These are phyloP conservation scores for Capreolus pygargus DNA, from an alignment of 2,113 vertebrate species.

Conservation along the genomic window DNA sequence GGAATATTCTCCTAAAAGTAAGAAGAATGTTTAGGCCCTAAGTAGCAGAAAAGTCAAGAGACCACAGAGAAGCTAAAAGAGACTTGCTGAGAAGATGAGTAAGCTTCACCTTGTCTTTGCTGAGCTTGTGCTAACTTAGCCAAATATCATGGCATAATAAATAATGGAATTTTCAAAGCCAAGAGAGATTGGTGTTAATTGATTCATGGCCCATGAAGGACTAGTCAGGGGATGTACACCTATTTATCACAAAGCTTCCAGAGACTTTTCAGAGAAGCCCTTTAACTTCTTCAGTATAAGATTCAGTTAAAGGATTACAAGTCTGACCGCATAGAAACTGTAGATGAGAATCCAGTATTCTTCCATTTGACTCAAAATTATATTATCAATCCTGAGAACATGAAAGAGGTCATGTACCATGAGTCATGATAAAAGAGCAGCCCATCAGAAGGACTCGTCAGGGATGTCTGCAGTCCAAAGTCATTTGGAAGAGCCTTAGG, in stretches of 20 bases:
- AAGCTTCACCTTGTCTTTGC: background rate
- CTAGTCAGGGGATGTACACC: background rate
- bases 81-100: background rate
- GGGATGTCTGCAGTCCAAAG: background rate
- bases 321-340: background rate
- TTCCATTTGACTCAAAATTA: background rate
- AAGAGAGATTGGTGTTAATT: background rate
- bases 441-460: background rate
- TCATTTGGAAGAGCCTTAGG: background rate
- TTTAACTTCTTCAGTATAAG: constrained; percentile 24
- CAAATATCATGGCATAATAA: background rate
- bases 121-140: background rate
- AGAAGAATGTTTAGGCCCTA: background rate
- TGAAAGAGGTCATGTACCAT: background rate
- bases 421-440: background rate
- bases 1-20: background rate
- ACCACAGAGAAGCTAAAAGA: background rate
- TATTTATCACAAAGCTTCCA: background rate
- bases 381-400: background rate
- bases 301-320: constrained; percentile 43
- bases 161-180: background rate
- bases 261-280: constrained; percentile 12
- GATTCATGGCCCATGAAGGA: constrained; percentile 38
- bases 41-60: background rate
- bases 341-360: background rate